Evolutionary conservation across 2,113 vertebrate species (phyloP), one percentile per base, ranked within the genome.

Genomic region (Calonectris borealis): DNA sequence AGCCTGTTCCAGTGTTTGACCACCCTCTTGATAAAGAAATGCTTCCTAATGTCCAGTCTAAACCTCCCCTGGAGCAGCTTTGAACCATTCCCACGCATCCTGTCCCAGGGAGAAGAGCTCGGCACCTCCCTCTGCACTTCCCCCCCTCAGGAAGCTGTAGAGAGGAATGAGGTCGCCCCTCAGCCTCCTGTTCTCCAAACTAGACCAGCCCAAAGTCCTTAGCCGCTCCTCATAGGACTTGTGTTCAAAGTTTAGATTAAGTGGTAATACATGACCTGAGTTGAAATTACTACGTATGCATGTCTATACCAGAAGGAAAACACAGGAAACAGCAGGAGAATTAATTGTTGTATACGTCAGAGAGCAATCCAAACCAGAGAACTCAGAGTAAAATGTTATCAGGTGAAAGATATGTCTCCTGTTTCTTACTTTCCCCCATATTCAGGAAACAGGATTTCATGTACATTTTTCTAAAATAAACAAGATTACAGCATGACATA

Each of bases 381-480:
- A 71, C 29, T 86, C 34, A 31, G 57, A 52, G 55, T 40, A 66
- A 86, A 92, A 78, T 51, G 20, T 34, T 78, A 81, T 7, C 75
- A 54, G 13, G 34, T 81, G 36, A 90, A 93, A 88, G 76, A 71
- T 82, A 10, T n/a, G 26, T 61, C 68, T 88, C 46, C 46, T 49
- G 22, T 76, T 96, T 91, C 78, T 78, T 87, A 38, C 69, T 94
- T 94, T 87, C 38, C 26, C 78, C 42, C 7, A 32, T 75, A 86
- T 55, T 95, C 51, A 40, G 64, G 76, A 88, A 97, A 81, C 21
- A 77, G 49, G 42, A 75, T 80, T 96, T 70, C 25, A 57, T 14
- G 49, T 91, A 61, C 26, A 14, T 95, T 93, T 82, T 92, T 95
- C 48, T 70, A 80, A 95, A 92, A 86, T 77, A 96, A 95, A 86